Percentiles rank a stretch among this genome's conserved stretches.
Evolutionary conservation across 2,113 vertebrate genomes (phyloP).

Genomic region (Athene noctua): DNA sequence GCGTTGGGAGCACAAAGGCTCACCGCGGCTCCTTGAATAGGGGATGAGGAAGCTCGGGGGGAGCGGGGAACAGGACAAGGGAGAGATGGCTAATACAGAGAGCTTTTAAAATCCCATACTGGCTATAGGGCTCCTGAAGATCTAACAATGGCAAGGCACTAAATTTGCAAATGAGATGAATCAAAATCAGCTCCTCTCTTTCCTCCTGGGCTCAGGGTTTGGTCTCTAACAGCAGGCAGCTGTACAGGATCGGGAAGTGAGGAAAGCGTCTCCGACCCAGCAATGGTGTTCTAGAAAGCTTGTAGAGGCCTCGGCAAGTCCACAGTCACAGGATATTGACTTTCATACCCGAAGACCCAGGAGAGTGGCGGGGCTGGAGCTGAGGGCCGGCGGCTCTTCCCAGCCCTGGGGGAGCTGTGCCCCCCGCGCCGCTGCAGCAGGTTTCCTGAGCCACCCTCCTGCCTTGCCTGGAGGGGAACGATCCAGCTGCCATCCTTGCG

Average conservation of each 20-base stretch:
- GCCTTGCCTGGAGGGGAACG: accelerated
- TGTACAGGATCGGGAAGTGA: background rate
- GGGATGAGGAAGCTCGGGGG: background rate
- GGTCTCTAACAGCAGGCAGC: background rate
- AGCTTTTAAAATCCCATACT: background rate
- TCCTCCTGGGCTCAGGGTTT: background rate
- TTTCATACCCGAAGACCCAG: background rate
- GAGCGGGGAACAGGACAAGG: background rate
- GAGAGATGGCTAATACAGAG: background rate
- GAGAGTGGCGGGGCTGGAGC: accelerated
- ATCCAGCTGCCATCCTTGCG: background rate
- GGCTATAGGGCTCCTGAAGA: background rate
- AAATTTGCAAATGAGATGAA: background rate
- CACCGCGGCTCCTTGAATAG: background rate
- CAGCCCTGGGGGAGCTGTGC: background rate
- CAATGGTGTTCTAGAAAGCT: background rate
- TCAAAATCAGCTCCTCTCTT: background rate
- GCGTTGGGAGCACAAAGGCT: background rate
- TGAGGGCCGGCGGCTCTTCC: background rate
- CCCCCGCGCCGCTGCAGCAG: background rate
- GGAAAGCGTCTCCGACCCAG: background rate
- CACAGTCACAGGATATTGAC: background rate
- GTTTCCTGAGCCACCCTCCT: background rate
- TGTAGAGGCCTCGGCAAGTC: background rate
- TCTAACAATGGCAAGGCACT: background rate